Evolutionary conservation across 2,888 invertebrate species (phyloP).

Genomic region (Brachylomia viminalis): DNA sequence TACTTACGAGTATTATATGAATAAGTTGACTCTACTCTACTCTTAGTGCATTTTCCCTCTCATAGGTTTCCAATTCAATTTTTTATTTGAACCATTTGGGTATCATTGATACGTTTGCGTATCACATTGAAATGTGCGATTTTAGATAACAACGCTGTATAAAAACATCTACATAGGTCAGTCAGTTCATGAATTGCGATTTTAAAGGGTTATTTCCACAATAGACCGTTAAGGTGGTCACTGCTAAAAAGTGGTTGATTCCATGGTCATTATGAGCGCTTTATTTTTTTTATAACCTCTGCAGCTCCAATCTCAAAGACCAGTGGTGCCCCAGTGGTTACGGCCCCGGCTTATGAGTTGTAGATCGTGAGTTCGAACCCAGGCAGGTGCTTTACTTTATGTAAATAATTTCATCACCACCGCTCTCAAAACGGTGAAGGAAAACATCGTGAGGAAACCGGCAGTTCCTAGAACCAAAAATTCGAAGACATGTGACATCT

Average conservation of each 20-base stretch:
- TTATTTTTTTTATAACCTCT: not conserved
- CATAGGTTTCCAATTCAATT: not conserved
- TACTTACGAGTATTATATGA: not conserved
- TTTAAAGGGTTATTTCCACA: not conserved
- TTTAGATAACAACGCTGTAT: not conserved
- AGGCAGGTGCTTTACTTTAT: too few relatives aligned
- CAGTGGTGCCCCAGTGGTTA: too few relatives aligned
- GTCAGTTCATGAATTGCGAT: too few relatives aligned
- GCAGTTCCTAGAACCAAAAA: too few relatives aligned
- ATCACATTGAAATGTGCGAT: not conserved
- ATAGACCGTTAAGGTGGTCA: not conserved
- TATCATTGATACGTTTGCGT: not conserved
- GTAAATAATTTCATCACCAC: too few relatives aligned
- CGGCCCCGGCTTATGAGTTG: too few relatives aligned
- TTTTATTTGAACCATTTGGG: not conserved
- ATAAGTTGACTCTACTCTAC: not conserved
- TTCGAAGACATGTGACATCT: too few relatives aligned
- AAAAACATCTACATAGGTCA: too few relatives aligned
- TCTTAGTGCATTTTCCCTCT: not conserved
- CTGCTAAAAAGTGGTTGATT: too few relatives aligned
- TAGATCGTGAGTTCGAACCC: too few relatives aligned
- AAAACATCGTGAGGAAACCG: too few relatives aligned
- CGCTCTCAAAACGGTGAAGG: too few relatives aligned
- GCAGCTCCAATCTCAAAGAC: not conserved
- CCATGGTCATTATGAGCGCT: not conserved